Evolutionary conservation across 2,113 vertebrate species (phyloP), one percentile per base, ranked within the genome.

Genomic region (Cyprinodon brontotheroides): DNA sequence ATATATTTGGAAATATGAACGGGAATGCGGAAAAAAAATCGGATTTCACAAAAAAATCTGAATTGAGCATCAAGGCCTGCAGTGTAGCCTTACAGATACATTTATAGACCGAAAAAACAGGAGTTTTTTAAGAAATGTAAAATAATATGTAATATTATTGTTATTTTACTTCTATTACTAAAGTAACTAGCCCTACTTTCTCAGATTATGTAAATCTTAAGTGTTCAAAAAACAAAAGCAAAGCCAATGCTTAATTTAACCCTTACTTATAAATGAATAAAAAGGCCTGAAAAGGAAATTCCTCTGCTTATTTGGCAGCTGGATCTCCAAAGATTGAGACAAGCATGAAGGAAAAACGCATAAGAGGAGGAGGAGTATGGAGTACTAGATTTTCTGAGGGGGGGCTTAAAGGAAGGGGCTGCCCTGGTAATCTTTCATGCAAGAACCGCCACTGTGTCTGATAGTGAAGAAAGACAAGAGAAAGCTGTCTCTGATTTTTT

Each of bases 401-500:
- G 50, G 50, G 20, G 6, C 9, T 57, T 7, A 57, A n/a, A 57
- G 20, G n/a, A n/a, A 20, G 50, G 50, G 50, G 2, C n/a, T 57
- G 20, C 50, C 50, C 50, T 9, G 50, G 50, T 2, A 20, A 8
- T 57, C 50, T 57, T 57, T 57, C 50, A 57, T 57, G 50, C 50
- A 57, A n/a, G 50, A 14, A 20, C 50, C 6, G 50, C 50, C 50
- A 57, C 17, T 57, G 50, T 57, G 17, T 4, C 50, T n/a, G 89
- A 87, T 87, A 85, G 86, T 77, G 90, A 86, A 81, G 70, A 78
- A 85, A 90, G 80, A 85, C 82, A 87, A 88, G 79, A 87, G 80
- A 88, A 82, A 86, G 79, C 82, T 85, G 78, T 89, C 78, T 79
- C 73, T 77, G 65, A 53, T 86, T 86, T 86, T 88, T 77, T 88